Evolutionary conservation across 2,797 vertebrate species (phyloP).

Genomic region (Gouania willdenowi): DNA sequence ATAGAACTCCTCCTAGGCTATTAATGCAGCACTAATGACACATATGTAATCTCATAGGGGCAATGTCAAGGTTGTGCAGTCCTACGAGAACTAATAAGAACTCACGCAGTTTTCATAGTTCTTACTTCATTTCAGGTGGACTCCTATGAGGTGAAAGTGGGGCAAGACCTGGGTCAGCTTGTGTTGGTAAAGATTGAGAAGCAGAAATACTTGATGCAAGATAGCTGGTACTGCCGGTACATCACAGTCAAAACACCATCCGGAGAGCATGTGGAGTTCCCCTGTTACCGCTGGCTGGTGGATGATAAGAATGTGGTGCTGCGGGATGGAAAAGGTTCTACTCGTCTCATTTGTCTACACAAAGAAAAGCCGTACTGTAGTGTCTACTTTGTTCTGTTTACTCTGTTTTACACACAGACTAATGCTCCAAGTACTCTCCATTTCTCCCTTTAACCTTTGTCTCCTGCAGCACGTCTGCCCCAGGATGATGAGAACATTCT

Average conservation of each 20-base stretch:
- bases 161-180: constrained; percentile 87
- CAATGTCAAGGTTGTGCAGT: too few relatives aligned
- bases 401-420: too few relatives aligned
- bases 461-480: constrained; percentile 79
- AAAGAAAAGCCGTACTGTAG: background rate
- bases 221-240: constrained; percentile 96
- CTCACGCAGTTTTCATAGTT: background rate
- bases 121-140: constrained; percentile 79
- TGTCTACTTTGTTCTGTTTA: too few relatives aligned
- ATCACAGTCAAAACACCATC: constrained; percentile 88
- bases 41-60: too few relatives aligned
- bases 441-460: constrained; percentile 3
- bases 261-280: constrained; percentile 91
- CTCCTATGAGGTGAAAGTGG: constrained; percentile 85
- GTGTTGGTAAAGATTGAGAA: constrained; percentile 92
- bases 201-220: constrained; percentile 90
- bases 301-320: constrained; percentile 87
- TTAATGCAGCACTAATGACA: too few relatives aligned
- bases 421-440: background rate
- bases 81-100: too few relatives aligned
- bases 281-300: constrained; percentile 93
- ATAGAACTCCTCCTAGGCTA: too few relatives aligned
- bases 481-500: constrained; percentile 84
- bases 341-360: background rate
- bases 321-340: constrained; percentile 84